Conservation (phyloP, 2,113 vertebrate genomes). For the Colistium nudipinnis region DNA sequence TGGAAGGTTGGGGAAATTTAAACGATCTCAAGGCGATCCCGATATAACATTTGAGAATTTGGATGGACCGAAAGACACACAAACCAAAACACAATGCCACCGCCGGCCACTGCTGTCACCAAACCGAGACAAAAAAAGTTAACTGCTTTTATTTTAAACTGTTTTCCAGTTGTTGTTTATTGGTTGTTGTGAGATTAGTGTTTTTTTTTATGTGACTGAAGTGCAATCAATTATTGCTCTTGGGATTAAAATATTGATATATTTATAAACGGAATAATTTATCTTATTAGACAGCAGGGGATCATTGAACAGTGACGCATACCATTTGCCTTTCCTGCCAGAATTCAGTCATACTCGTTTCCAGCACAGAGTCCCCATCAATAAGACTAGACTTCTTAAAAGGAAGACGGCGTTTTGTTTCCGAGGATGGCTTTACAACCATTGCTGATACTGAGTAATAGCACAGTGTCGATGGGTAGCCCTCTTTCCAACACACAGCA, state of each 20-base stretch:
- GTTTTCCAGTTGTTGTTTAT: no score
- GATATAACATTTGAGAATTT: background rate
- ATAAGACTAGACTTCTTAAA: background rate
- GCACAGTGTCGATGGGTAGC: constrained; percentile 35
- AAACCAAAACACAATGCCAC: background rate
- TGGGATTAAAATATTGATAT: background rate
- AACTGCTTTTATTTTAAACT: no score
- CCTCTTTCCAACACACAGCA: constrained; percentile 14
- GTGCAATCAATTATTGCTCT: background rate
- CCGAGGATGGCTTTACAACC: constrained; percentile 1
- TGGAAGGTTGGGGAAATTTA: no score
- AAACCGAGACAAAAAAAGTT: no score
- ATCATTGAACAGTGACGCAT: background rate
- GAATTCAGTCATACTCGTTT: background rate
- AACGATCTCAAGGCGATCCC: no score
- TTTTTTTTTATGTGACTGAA: background rate
- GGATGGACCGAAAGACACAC: background rate
- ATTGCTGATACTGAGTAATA: constrained; percentile 25
- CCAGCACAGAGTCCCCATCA: background rate
- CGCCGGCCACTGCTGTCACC: background rate
- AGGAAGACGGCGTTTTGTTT: constrained; percentile 6
- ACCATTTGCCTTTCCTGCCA: background rate
- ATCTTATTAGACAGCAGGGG: background rate
- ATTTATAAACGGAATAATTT: background rate
- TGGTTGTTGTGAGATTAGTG: no score